A percentile compares a stretch with the other conserved stretches of the same genome.
Conservation (phyloP, 2,113 vertebrate genomes). For the Aplodontia rufa region DNA sequence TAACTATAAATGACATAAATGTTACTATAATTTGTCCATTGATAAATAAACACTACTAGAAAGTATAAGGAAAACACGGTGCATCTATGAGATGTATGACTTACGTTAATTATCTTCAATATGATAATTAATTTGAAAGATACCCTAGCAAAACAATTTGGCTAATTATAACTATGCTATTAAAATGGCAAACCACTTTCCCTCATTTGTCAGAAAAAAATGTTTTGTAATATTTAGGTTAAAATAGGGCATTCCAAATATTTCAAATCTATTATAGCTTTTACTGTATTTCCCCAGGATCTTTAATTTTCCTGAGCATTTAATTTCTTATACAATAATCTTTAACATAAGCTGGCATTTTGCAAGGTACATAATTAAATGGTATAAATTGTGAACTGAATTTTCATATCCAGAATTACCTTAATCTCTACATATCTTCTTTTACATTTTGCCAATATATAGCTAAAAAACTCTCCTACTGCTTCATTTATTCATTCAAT, state of each 20-base stretch:
- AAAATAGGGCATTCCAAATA: slow-evolving; percentile 9
- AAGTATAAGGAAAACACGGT: background rate
- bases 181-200: background rate
- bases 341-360: slow-evolving; percentile 18
- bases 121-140: slow-evolving; percentile 11
- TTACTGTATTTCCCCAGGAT: background rate
- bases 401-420: background rate
- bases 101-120: background rate
- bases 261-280: background rate
- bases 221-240: background rate
- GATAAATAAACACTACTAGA: too few species aligned
- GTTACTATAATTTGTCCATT: background rate
- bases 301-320: slow-evolving; percentile 43
- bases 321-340: slow-evolving; percentile 31
- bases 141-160: background rate
- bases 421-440: background rate
- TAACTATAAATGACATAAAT: background rate
- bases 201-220: background rate
- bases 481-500: background rate
- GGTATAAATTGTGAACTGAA: background rate
- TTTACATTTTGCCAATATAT: background rate
- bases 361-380: background rate
- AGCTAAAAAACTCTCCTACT: background rate
- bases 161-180: background rate
- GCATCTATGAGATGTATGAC: background rate